phyloP scores from a whole-genome alignment of 1,140 invertebrate species.

The Vollenhovia emeryi region DNA sequence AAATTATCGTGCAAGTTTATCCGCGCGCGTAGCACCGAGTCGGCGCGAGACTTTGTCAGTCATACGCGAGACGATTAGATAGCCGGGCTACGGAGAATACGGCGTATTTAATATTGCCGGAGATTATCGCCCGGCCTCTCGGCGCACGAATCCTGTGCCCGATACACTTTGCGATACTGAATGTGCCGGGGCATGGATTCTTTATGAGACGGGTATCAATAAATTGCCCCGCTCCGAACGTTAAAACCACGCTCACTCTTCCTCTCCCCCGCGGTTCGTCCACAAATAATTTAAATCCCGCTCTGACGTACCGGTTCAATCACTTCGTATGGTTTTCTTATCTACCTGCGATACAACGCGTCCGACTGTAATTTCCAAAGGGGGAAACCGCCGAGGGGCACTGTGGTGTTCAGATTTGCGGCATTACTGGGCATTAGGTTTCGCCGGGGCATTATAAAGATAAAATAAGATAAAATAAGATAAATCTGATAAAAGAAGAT shows the following conservation, averaged over 20 bases:
- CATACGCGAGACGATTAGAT: conserved; percentile 69
- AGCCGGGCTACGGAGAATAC: conserved; percentile 53
- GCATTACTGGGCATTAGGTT: no score
- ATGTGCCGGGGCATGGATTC: background rate
- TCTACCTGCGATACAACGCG: no score
- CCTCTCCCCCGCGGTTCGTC: background rate
- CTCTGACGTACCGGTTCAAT: background rate
- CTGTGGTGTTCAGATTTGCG: no score
- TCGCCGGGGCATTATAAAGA: no score
- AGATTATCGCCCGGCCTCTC: conserved; percentile 61
- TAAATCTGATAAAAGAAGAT: no score
- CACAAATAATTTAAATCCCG: background rate
- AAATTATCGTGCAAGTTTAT: conserved; percentile 59
- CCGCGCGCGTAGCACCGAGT: conserved; percentile 10
- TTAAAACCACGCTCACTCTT: background rate
- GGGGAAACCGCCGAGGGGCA: no score
- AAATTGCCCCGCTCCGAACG: background rate
- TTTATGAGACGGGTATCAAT: background rate
- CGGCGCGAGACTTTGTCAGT: conserved; percentile 39
- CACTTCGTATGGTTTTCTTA: background rate
- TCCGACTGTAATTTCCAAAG: no score
- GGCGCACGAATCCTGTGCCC: background rate
- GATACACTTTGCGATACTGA: conserved; percentile 14
- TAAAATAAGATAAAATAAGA: no score
- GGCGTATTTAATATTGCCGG: conserved; percentile 66